These are phyloP conservation scores for Clivina fossor DNA, from an alignment of 2,888 invertebrate species.

Conservation along the genomic window DNA sequence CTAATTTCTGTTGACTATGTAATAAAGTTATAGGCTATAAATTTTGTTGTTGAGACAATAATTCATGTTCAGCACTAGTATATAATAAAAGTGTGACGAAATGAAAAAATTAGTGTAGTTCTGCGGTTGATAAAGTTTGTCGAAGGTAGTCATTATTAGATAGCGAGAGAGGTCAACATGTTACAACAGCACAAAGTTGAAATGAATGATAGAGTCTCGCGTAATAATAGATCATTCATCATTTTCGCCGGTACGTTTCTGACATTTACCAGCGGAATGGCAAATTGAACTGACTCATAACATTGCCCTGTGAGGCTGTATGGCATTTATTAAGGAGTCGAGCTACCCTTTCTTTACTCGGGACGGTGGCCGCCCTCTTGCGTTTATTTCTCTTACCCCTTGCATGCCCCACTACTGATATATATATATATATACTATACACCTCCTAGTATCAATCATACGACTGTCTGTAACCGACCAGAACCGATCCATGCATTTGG, in stretches of 20 bases:
- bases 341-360: no score
- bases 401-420: background rate
- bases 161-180: slow-evolving; percentile 9
- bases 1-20: no score
- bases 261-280: slow-evolving; percentile 34
- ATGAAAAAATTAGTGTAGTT: no score
- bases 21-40: no score
- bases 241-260: slow-evolving; percentile 28
- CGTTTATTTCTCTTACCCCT: background rate
- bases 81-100: no score
- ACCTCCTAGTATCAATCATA: slow-evolving; percentile 50
- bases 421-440: no score
- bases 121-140: no score
- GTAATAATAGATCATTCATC: slow-evolving; percentile 26
- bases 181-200: slow-evolving; percentile 9
- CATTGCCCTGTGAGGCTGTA: slow-evolving; percentile 25
- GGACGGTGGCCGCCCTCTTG: no score
- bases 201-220: slow-evolving; percentile 23
- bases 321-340: slow-evolving; percentile 33
- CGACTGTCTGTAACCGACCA: slow-evolving; percentile 47
- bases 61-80: no score
- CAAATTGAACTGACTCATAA: slow-evolving; percentile 35
- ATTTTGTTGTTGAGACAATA: no score
- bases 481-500: slow-evolving; percentile 47
- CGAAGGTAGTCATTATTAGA: background rate